Conservation (phyloP, 1,140 invertebrate species). For the Metaphire vulgaris region DNA sequence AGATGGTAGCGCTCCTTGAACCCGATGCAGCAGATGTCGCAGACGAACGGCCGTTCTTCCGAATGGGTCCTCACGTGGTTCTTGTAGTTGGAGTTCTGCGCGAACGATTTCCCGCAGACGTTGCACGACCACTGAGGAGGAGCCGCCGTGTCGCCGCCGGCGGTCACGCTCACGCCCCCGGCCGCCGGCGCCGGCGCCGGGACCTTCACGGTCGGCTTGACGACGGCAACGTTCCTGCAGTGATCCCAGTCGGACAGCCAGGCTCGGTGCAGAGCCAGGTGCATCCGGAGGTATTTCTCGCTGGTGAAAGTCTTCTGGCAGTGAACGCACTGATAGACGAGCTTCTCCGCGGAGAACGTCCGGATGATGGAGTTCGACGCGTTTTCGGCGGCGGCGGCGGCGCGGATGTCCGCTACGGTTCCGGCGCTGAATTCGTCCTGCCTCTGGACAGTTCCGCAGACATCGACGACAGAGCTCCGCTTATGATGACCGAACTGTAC, state of each 20-base stretch:
- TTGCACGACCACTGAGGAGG: constrained; percentile 25
- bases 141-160: not conserved
- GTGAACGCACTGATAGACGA: constrained; percentile 6
- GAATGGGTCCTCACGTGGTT: constrained; percentile 90
- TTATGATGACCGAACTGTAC: too few relatives aligned
- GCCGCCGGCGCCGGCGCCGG: not conserved
- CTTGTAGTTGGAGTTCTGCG: constrained; percentile 82
- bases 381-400: not conserved
- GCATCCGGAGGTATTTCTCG: constrained; percentile 30
- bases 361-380: too few relatives aligned
- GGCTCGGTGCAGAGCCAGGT: constrained; percentile 19
- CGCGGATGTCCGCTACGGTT: too few relatives aligned
- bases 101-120: constrained; percentile 58
- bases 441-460: too few relatives aligned
- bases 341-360: not conserved
- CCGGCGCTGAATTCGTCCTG: too few relatives aligned
- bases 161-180: too few relatives aligned
- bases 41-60: constrained; percentile 88
- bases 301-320: constrained; percentile 24
- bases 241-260: constrained; percentile 4
- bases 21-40: constrained; percentile 80
- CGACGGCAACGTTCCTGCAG: constrained; percentile 6
- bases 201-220: not conserved
- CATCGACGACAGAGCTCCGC: too few relatives aligned
- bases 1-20: constrained; percentile 31